Base-by-base conservation (phyloP, 1,140 invertebrate species). In the Phymorhynchus buccinoides region DNA sequence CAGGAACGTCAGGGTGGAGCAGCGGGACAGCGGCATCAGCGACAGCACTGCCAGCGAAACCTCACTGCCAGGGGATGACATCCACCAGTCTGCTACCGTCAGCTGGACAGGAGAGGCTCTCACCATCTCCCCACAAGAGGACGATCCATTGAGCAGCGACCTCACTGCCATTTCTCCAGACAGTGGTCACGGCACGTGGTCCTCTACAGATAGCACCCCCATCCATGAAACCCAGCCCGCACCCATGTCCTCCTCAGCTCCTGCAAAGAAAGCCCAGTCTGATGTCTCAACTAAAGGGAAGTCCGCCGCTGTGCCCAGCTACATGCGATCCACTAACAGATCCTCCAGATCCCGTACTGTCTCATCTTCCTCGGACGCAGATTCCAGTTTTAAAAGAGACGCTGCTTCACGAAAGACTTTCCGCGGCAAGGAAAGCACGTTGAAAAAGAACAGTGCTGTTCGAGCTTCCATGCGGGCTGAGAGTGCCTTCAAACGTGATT, bases 81-180 rank as follows among this genome's bases (percentile, higher is more conserved):
- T 86, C 44, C 84, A 89, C 22, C 91, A 91, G 81, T 86, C 90
- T 48, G 79, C 89, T 81, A 91, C 90, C 7, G 91, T 91, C 81
- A 90, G 88, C 1, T 92, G 91, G 91, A 92, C 91, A 3, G 90
- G 90, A 84, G 84, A 89, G 22, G 83, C 85, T 6, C n/a, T 79
- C 27, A 32, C 37, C 18, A 56, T 52, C 88, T 89, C 22, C 86
- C 84, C 3, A 83, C 81, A 80, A 48, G 37, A 89, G 88, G 81
- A 87, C 87, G 56, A 82, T 85, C 16, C 79, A 86, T 6, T 35
- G 87, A n/a, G 87, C 90, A 85, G 89, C 88, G 27, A 86, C 87
- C 0, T 56, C 88, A 12, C 66, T 84, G 73, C 73, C 35, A 81
- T 88, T 22, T 90, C 90, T 12, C 90, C 90, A 14, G 89, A 91